phyloP scores from a whole-genome alignment of 2,113 vertebrate genomes.

The Zeus faber region DNA sequence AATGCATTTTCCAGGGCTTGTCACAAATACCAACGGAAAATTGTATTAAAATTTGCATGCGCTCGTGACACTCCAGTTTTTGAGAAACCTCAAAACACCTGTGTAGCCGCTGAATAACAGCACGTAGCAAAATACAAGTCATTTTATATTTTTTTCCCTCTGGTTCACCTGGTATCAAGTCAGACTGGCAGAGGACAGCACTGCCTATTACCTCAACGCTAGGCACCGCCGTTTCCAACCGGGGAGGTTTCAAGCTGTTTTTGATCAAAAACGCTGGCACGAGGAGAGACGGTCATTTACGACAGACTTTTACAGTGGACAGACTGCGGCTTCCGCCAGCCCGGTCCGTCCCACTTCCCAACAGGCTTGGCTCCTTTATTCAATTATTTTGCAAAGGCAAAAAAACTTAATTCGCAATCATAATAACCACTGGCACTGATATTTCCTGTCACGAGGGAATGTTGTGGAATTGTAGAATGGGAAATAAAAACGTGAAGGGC shows the following conservation, averaged over 20 bases:
- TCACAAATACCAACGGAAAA: too few species aligned
- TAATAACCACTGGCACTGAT: constrained; percentile 2
- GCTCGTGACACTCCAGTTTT: too few species aligned
- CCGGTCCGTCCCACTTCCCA: neutral
- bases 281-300: constrained; percentile 67
- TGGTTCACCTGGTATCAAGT: too few species aligned
- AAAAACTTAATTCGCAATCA: neutral
- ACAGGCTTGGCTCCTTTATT: neutral
- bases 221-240: constrained; percentile 38
- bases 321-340: constrained; percentile 52
- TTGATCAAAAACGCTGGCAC: constrained; percentile 64
- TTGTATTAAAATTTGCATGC: too few species aligned
- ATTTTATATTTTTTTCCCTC: too few species aligned
- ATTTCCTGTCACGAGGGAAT: constrained; percentile 3
- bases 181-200: constrained; percentile 29
- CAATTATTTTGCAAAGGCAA: too few species aligned
- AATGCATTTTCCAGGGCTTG: too few species aligned
- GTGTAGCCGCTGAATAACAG: neutral
- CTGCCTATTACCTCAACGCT: constrained; percentile 57
- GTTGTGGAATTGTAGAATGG: constrained; percentile 4
- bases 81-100: neutral
- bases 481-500: too few species aligned
- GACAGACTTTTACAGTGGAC: constrained; percentile 58
- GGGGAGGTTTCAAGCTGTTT: constrained; percentile 47
- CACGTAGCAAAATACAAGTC: too few species aligned